A percentile compares a stretch with the other conserved stretches of the same genome.
These are phyloP conservation scores for Pelecanus crispus DNA, from an alignment of 2,113 vertebrate genomes.

Conservation along the genomic window DNA sequence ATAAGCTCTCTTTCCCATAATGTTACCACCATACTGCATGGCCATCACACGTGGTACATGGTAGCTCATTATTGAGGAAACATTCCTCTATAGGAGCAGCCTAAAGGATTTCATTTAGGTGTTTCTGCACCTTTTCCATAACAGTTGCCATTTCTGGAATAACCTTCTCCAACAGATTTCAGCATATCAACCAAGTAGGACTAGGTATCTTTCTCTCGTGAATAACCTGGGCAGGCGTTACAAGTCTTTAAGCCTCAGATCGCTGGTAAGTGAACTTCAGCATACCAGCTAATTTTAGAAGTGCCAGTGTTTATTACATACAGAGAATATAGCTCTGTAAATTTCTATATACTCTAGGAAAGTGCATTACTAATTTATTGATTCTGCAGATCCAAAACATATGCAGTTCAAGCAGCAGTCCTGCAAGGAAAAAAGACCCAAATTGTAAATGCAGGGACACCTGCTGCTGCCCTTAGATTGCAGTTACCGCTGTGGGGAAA, in stretches of 20 bases:
- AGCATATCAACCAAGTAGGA: not conserved
- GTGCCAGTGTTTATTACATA: not conserved
- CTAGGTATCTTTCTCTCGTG: not conserved
- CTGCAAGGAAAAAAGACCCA: not conserved
- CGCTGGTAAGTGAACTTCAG: not conserved
- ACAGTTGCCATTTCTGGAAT: not conserved
- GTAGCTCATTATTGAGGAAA: not conserved
- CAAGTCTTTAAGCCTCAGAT: not conserved
- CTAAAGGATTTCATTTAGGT: not conserved
- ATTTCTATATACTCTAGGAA: not conserved
- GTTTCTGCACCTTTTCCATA: not conserved
- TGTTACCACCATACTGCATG: not conserved
- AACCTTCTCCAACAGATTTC: not conserved
- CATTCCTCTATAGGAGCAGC: not conserved
- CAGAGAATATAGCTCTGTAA: not conserved
- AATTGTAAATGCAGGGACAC: not conserved
- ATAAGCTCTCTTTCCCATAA: not conserved
- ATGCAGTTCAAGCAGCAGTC: not conserved
- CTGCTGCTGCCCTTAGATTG: not conserved
- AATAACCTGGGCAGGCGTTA: not conserved
- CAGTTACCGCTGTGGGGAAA: not conserved
- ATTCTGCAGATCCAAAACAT: not conserved
- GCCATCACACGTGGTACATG: not conserved
- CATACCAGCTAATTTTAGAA: not conserved
- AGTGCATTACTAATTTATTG: not conserved